Evolutionary conservation across 2,888 invertebrate genomes (phyloP), one percentile per base, ranked within the genome.

Genomic region (Leptothorax acervorum): DNA sequence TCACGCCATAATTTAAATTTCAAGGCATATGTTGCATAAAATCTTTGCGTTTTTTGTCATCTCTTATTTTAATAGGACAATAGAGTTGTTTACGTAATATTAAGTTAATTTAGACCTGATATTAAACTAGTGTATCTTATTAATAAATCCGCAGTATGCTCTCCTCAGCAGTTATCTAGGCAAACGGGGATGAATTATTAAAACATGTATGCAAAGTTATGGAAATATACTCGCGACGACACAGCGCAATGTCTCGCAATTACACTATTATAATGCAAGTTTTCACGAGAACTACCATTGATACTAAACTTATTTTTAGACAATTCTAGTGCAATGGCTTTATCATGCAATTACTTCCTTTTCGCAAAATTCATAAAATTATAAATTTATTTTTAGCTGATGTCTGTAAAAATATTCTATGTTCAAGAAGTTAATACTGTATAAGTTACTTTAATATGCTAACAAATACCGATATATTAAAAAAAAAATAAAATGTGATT

Each of bases 121-220:
- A 82, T 83, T 83, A 65, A 85, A 83, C 85, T 66, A 68, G 51
- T 66, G 70, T 57, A 35, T 73, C 68, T 86, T 85, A 84, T 83
- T 86, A 87, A 83, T 81, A 75, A 83, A 84, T 83, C 76, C 83
- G 63, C 79, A 53, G 55, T 74, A 66, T 74, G 70, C 84, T 82
- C 65, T 62, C 45, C 73, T 35, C 76, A 73, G 74, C n/a, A 57
- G 62, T 78, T 63, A 55, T 78, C 60, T 53, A 76, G 85, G 88
- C 87, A 88, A 86, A 86, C 86, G 78, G 85, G 62, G 74, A 74
- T 78, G 93, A 93, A 93, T 94, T 94, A 93, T 94, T 93, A 94
- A 94, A 93, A 94, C 94, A 93, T 93, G 91, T 92, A 94, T 94
- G 94, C 94, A 93, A 94, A 94, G 86, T 92, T 93, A 94, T 94